Base-by-base conservation (phyloP, 2,888 invertebrate species). In the Napeogenes inachia region DNA sequence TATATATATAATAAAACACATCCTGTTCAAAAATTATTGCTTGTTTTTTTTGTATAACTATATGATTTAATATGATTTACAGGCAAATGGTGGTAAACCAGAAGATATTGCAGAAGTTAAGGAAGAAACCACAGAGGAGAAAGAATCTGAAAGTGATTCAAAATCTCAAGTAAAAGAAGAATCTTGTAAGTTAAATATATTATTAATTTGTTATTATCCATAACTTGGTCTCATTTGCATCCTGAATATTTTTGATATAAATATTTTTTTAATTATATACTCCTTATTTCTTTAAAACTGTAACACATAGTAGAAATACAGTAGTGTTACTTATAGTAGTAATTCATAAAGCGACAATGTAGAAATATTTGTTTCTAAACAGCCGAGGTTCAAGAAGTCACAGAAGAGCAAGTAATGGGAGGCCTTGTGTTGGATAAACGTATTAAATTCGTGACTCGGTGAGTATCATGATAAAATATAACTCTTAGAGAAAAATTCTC, bases 371-470 rank as follows among this genome's bases (percentile, higher is more conserved):
- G 53, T 13, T 4, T 54, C 56, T 46, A 62, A 57, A 13, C 70
- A 76, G 78, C 74, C 30, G 73, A 70, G 0, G 65, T 73, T 4
- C 68, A 67, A 3, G 80, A 79, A 61, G 74, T 81, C 59, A 82
- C 80, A 0, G 84, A 82, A 60, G 80, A 82, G 3, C 77, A 80
- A 61, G 78, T 79, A 4, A 64, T 79, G 12, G 70, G 74, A 13
- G 83, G 82, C 0, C 71, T 70, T 38, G 72, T 74, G 0, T 66
- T 84, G 56, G 85, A 85, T 74, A 78, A 78, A 71, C 75, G 79
- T 46, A 79, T 85, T 64, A 79, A 82, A 64, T 80, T 78, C 61
- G 82, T 92, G 60, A 82, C 87, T 64, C 85, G 89, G 72, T 82
- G 76, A 73, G 80, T 80, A 45, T 47, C 38, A 10, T 42, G 8